Evolutionary conservation across 2,113 vertebrate genomes (phyloP).

Genomic region (Lichenostomus cassidix): DNA sequence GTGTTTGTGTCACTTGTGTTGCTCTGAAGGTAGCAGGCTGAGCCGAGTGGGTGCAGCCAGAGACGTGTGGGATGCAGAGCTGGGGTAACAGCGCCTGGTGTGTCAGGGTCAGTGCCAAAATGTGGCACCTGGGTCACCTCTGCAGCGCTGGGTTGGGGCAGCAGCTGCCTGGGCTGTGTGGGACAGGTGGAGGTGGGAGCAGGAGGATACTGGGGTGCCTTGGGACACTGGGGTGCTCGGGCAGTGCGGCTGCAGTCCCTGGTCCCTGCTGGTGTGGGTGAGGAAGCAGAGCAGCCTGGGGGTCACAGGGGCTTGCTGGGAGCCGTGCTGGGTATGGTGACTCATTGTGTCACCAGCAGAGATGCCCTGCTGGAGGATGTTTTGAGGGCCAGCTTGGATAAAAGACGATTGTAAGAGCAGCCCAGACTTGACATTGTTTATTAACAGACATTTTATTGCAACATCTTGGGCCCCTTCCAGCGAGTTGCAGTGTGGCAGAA

Average conservation of each 20-base stretch:
- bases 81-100: background rate
- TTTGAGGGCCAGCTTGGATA: background rate
- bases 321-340: rapidly evolving
- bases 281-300: rapidly evolving
- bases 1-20: background rate
- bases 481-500: background rate
- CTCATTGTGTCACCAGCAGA: background rate
- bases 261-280: background rate
- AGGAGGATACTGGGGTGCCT: rapidly evolving
- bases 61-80: rapidly evolving
- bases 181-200: background rate
- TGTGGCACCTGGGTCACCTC: background rate
- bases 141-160: rapidly evolving
- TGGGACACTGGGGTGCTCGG: background rate
- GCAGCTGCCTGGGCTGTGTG: rapidly evolving
- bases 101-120: background rate
- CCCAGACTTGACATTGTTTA: background rate
- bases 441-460: background rate
- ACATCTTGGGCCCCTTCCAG: background rate
- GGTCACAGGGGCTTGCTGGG: background rate
- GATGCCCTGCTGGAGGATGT: rapidly evolving
- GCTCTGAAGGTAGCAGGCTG: background rate
- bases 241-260: rapidly evolving
- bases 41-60: background rate
- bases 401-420: background rate